Evolutionary conservation across 2,888 invertebrate genomes (phyloP).

Genomic region (Lordiphosa andalusiaca): DNA sequence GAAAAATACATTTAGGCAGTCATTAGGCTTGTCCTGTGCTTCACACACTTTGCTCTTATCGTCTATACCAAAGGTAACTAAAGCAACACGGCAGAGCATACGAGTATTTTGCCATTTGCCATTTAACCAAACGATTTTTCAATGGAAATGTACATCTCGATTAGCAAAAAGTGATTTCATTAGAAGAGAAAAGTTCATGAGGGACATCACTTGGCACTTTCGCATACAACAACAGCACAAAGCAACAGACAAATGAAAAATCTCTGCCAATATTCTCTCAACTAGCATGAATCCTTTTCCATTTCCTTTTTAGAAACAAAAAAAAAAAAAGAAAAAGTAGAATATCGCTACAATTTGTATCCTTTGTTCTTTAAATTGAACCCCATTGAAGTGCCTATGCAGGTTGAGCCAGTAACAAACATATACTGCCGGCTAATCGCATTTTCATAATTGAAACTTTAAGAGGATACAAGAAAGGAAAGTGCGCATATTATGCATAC

Average conservation of each 20-base stretch:
- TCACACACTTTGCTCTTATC: slow-evolving; percentile 6
- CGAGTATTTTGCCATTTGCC: no score
- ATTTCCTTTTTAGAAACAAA: slow-evolving; percentile 48
- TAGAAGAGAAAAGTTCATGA: no score
- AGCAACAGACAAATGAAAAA: neutral
- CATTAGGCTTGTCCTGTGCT: slow-evolving; percentile 18
- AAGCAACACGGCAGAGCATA: no score
- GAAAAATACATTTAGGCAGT: slow-evolving; percentile 33
- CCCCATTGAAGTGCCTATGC: slow-evolving; percentile 27
- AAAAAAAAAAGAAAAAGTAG: slow-evolving; percentile 29
- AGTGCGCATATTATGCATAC: no score
- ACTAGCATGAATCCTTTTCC: slow-evolving; percentile 42
- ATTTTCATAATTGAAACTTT: slow-evolving; percentile 14
- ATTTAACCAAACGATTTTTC: no score
- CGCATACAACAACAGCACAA: no score
- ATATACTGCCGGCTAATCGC: slow-evolving; percentile 5
- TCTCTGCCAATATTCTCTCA: neutral
- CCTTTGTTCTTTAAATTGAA: slow-evolving; percentile 31
- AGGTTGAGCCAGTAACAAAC: neutral
- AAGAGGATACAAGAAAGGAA: slow-evolving; percentile 4
- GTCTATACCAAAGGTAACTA: slow-evolving; percentile 20
- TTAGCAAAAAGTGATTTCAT: no score
- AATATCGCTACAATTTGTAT: slow-evolving; percentile 33
- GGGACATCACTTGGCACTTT: no score
- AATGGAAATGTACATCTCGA: no score